Conservation (phyloP, 2,113 vertebrate species). For the Trinectes maculatus region DNA sequence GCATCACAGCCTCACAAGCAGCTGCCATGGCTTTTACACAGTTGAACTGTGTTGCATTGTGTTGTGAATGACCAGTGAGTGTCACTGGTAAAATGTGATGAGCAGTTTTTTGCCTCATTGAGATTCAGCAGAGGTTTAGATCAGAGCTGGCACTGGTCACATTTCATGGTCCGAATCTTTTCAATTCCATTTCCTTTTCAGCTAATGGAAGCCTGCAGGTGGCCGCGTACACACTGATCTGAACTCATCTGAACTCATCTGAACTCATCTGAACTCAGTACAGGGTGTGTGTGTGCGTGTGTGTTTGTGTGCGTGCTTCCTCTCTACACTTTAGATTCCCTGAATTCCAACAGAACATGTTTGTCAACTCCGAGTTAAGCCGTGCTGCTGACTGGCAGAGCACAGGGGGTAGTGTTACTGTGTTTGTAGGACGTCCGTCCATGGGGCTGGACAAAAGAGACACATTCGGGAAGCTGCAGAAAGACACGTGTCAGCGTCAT, state of each 20-base stretch:
- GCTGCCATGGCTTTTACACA: too few species aligned
- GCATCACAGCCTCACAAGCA: too few species aligned
- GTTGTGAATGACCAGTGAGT: constrained; percentile 16
- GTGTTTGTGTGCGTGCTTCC: not conserved
- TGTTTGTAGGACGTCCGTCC: too few species aligned
- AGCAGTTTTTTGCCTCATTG: constrained; percentile 53
- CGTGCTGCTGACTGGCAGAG: too few species aligned
- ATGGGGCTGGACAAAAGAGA: too few species aligned
- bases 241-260: not conserved
- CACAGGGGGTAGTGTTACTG: too few species aligned
- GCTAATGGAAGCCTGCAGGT: constrained; percentile 59
- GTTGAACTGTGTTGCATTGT: too few species aligned
- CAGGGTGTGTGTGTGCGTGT: not conserved
- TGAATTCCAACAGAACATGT: not conserved
- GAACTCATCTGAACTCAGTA: too few species aligned
- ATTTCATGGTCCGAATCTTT: constrained; percentile 73
- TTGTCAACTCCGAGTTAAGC: not conserved
- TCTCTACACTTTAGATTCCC: not conserved
- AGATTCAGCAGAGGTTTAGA: constrained; percentile 64
- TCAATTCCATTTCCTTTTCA: constrained; percentile 59
- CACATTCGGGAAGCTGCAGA: too few species aligned
- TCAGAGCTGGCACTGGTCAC: constrained; percentile 58
- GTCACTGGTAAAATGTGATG: constrained; percentile 46
- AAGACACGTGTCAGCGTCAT: not conserved
- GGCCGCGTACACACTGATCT: constrained; percentile 57